Evolutionary conservation across 2,113 vertebrate genomes (phyloP), one percentile per base, ranked within the genome.

Genomic region (Myotis yumanensis): DNA sequence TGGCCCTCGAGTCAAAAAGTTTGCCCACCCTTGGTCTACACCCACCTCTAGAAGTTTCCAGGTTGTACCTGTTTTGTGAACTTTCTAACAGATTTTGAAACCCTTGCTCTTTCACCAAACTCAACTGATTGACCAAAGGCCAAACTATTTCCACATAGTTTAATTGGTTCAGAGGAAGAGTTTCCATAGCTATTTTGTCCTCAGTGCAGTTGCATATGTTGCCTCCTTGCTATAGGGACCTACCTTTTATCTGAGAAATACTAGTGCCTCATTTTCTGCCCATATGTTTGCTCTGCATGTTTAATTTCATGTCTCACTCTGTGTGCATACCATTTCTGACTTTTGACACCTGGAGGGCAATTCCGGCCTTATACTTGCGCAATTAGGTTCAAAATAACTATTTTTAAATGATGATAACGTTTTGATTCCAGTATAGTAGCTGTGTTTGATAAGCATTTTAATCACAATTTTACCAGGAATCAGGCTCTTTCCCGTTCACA

Each of bases 11-110:
- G 37, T 37, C 37, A 37, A 37, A 37, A 37, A 37, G 37, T 37
- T 37, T 37, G 37, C 37, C 37, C 37, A 37, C 37, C 37, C 37
- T 4, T 37, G 37, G 37, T 37, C 71, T 62, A 43, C 91, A 22
- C 30, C 18, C 5, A 48, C 14, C 37, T 77, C 46, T 95, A 86
- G 81, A 93, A 82, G 48, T 12, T 90, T 88, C 51, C 72, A 90
- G 32, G 35, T 81, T 86, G 57, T 86, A 93, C 86, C 71, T 95
- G 68, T 79, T 96, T 51, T 37, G 52, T 91, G 95, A 96, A 96
- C 97, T 95, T 96, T 95, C 79, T 89, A 72, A 86, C 51, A 86
- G 92, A 95, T 97, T 96, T 93, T 96, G 96, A 96, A 96, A 97
- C 92, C 79, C 57, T 89, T 52, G 83, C 28, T 75, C 90, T 96